phyloP scores from a whole-genome alignment of 2,113 vertebrate species.

The Leucopternis melanops region DNA sequence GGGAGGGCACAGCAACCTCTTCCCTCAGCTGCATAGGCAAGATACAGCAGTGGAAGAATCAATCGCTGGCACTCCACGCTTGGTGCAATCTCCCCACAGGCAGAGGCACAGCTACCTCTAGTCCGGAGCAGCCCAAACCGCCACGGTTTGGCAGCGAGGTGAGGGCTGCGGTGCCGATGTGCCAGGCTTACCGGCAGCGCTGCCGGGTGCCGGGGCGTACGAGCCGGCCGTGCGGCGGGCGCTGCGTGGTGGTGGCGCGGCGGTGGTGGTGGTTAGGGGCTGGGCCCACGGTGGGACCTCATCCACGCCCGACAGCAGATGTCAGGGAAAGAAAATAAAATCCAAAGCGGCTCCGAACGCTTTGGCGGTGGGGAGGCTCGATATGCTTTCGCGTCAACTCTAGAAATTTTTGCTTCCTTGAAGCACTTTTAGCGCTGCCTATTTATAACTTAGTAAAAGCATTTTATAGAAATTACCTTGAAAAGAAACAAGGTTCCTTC shows the following conservation, averaged over 20 bases:
- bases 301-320: neutral
- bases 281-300: neutral
- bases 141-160: neutral
- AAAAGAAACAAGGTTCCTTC: no score
- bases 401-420: neutral
- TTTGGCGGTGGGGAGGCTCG: fast-evolving
- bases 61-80: fast-evolving
- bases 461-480: no score
- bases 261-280: no score
- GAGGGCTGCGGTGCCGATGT: neutral
- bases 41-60: neutral
- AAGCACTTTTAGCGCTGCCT: neutral
- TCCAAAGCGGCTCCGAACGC: neutral
- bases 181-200: neutral
- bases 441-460: neutral
- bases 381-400: neutral
- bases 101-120: neutral
- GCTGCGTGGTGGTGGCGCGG: neutral
- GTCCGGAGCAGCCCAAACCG: neutral
- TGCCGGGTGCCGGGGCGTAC: fast-evolving
- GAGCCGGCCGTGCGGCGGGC: fast-evolving
- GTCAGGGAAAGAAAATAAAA: neutral
- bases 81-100: neutral
- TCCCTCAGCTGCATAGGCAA: neutral
- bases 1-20: neutral